These are phyloP conservation scores for Eupristina koningsbergeri DNA, from an alignment of 1,140 invertebrate genomes.

Conservation along the genomic window DNA sequence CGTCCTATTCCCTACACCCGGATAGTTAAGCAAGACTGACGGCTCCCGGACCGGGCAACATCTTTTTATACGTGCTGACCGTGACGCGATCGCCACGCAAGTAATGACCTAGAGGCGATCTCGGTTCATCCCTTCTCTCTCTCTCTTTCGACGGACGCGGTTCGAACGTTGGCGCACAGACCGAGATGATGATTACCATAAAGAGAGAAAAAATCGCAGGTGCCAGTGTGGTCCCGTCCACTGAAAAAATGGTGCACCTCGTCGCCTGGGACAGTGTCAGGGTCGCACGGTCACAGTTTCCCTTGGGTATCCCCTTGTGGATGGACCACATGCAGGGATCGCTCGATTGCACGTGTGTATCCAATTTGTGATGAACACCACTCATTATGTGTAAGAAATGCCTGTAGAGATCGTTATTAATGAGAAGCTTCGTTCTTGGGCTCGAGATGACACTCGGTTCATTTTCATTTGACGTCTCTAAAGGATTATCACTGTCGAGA, in stretches of 20 bases:
- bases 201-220: background rate
- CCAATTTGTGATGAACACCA: no score
- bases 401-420: no score
- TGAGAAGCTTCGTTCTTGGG: no score
- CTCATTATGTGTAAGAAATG: no score
- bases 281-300: background rate
- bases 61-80: conserved; percentile 50
- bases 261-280: background rate
- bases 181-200: background rate
- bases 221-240: no score
- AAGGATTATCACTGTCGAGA: background rate
- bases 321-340: no score
- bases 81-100: conserved; percentile 30
- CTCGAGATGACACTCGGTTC: no score
- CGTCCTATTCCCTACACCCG: conserved; percentile 16
- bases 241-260: background rate
- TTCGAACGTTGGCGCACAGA: background rate
- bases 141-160: background rate
- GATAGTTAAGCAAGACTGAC: conserved; percentile 46
- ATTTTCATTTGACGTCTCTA: no score
- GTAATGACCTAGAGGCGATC: conserved; percentile 38
- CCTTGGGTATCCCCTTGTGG: no score
- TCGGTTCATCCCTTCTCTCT: conserved; percentile 13
- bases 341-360: no score
- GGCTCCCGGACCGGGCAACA: conserved; percentile 23